Evolutionary conservation across 2,113 vertebrate genomes (phyloP).

Genomic region (Paedocypris sp.): DNA sequence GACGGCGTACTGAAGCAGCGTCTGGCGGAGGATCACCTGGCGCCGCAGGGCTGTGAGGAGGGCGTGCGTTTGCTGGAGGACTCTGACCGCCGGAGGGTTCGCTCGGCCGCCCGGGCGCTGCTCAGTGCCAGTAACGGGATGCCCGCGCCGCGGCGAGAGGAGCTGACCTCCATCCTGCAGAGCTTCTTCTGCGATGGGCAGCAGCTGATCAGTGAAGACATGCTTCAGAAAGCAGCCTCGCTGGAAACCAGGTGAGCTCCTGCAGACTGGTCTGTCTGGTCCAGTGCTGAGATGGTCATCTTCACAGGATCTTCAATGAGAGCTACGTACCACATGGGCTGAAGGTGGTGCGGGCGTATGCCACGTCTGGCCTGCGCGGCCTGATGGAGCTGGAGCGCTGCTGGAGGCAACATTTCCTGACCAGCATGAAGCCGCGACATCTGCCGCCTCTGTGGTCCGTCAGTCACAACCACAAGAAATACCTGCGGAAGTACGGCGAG

Average conservation of each 20-base stretch:
- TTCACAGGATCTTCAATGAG: conserved; percentile 80
- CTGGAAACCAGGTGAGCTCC: conserved; percentile 78
- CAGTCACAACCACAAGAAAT: conserved; percentile 85
- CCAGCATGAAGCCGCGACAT: conserved; percentile 76
- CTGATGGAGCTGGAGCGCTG: conserved; percentile 86
- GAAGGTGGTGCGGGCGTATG: conserved; percentile 79
- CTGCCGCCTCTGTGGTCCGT: conserved; percentile 89
- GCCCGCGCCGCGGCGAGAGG: conserved; percentile 64
- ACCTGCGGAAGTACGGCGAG: conserved; percentile 80
- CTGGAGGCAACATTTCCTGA: conserved; percentile 93
- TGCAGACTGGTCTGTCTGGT: neutral
- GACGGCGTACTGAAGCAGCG: conserved; percentile 83
- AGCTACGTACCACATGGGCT: conserved; percentile 81
- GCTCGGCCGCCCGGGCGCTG: conserved; percentile 81
- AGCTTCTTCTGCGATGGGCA: conserved; percentile 54
- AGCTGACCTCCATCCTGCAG: conserved; percentile 67
- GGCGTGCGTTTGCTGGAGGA: conserved; percentile 79
- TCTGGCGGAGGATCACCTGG: conserved; percentile 74
- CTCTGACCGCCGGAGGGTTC: conserved; percentile 73
- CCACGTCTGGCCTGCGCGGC: conserved; percentile 66
- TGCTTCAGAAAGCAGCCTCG: conserved; percentile 69
- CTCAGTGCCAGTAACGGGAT: conserved; percentile 70
- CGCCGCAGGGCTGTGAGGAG: conserved; percentile 85
- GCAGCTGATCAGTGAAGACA: conserved; percentile 54
- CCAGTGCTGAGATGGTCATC: neutral